Evolutionary conservation across 2,888 invertebrate genomes (phyloP), one percentile per base, ranked within the genome.

Genomic region (Ochlodes sylvanus): DNA sequence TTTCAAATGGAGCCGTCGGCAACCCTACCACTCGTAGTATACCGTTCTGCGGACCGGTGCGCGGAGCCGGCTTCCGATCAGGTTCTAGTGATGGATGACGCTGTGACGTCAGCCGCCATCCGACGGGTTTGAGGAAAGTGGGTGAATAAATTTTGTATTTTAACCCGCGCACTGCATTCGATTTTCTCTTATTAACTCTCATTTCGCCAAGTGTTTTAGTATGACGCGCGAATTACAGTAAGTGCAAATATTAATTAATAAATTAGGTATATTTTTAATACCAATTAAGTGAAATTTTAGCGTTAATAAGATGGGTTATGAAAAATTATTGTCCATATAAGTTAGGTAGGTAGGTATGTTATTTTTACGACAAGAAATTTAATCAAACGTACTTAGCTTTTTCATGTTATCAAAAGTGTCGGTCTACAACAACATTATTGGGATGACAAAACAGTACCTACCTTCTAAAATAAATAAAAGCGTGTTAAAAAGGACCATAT

Each of bases 11-110:
- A 12, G 38, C 9, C 3, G 10, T 12, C 34, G 50, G 21, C 44
- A 65, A 17, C 65, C 65, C 65, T 65, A 63, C 6, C 1, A 27
- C 63, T 41, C 17, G 66, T 66, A 60, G 66, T 74, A 69, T 75
- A 75, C 74, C 74, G 76, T 74, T 76, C 70, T 55, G 63, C 19
- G 54, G 17, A 72, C 72, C 73, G 71, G 70, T 70, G 60, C 60
- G 42, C n/a, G n/a, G n/a, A 5, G 5, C 27, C 27, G 70, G 66
- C 73, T 71, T 71, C 71, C 71, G 73, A 71, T 73, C 71, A 73
- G 72, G 72, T 73, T 71, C 61, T 61, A 66, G 71, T 72, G 75
- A 73, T 70, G 70, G 72, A 75, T 73, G 73, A 60, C 65, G 69
- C 62, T 61, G 70, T 75, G 75, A 75, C 74, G 73, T 72, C 75